Base-by-base conservation (phyloP, 1,140 invertebrate species). In the Aphelinus atriplicis region DNA sequence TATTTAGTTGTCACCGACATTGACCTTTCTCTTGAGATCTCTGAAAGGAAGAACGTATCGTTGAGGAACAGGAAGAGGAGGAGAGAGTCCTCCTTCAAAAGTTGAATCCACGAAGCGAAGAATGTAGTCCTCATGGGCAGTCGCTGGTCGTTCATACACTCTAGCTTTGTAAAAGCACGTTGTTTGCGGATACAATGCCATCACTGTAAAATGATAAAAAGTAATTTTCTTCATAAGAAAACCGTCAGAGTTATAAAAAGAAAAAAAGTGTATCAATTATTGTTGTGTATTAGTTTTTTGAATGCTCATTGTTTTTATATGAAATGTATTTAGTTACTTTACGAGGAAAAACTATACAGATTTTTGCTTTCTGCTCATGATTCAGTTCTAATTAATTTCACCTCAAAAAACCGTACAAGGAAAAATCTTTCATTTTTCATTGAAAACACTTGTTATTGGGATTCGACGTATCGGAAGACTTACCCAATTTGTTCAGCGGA, bases 101-200 rank as follows among this genome's bases (percentile, higher is more conserved):
- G 93, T 93, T 0, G 92, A 92, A 86, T 98, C 97, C 88, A 99
- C 98, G 89, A 99, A 99, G 3, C 98, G 85, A 1, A 99, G 92
- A 84, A 96, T 94, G 85, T 99, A 99, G 63, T 97, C 96, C 79
- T 99, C 97, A 3, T 91, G 92, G 7, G 94, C 93, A 3, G 92
- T 93, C 61, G 91, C 90, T 0, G 97, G 97, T 61, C 95, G 89
- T 71, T 94, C 91, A 82, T 96, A 94, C 0, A 99, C 94, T 3
- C 98, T 90, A 1, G 95, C 97, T 87, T 97, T 94, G 87, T 99
- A 99, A 86, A 99, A 99, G 84, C 98, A 99, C 0, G 98, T 99
- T 0, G 98, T 99, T 89, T 99, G 97, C n/a, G 98, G 98, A 89
- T 99, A 99, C 3, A 99, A 85, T 0, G 98, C 98, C 92, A 99